phyloP scores from a whole-genome alignment of 2,888 invertebrate species.

The Xestia c-nigrum region DNA sequence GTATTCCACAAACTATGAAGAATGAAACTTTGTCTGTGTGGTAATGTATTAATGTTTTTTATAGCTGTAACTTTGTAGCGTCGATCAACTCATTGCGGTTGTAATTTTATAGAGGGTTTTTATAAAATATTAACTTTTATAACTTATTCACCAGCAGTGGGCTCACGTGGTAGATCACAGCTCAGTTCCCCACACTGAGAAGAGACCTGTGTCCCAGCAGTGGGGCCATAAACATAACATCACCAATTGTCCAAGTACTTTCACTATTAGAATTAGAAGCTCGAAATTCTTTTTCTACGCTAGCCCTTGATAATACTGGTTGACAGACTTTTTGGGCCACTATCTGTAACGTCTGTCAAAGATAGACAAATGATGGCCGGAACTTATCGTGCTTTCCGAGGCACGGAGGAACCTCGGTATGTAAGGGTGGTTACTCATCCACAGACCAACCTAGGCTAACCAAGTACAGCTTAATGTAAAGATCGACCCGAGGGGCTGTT shows the following conservation, averaged over 20 bases:
- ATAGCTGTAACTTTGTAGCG: constrained; percentile 11
- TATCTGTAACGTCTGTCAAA: no score
- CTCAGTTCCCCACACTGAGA: not conserved
- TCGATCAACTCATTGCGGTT: constrained; percentile 9
- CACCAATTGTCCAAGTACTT: not conserved
- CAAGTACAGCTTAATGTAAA: no score
- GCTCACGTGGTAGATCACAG: not conserved
- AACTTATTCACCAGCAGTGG: not conserved
- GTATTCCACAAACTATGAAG: constrained; percentile 11
- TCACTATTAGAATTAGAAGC: not conserved
- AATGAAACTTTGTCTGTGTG: constrained; percentile 27
- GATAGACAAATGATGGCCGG: no score
- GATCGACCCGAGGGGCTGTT: no score
- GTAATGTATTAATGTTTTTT: constrained; percentile 14
- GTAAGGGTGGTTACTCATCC: no score
- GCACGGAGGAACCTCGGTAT: no score
- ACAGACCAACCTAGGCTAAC: no score
- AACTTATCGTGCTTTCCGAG: no score
- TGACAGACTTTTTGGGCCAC: no score
- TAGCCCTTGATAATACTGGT: no score
- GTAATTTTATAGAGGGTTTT: not conserved
- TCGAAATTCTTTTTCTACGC: no score
- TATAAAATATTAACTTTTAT: not conserved
- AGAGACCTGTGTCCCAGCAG: not conserved
- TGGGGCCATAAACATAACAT: not conserved